Base-by-base conservation (phyloP, 53 echinoderm and acorn worm species). In the Echinometra lucunter region DNA sequence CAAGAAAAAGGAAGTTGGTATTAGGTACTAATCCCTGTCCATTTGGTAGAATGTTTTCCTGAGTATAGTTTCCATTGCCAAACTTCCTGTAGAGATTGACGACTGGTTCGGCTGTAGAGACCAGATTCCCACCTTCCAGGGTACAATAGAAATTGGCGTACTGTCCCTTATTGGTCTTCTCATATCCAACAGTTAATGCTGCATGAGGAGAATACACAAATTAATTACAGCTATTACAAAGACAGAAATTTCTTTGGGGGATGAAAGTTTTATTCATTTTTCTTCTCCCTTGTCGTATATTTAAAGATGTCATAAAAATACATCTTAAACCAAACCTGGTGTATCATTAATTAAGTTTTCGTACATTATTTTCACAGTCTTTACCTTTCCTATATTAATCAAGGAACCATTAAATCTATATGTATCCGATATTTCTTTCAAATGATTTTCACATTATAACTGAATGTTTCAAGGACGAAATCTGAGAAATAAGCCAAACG, bases 151-250 rank as follows among this genome's bases (percentile, higher is more conserved):
- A 80, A 23, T 21, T 93, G 16, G 67, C 53, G 1, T 49, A 2
- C 58, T 95, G 90, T 35, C 96, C 95, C 30, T 80, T 66, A 74
- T 96, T 96, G 3, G 93, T 55, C 83, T 93, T 89, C 3, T 63
- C 66, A 45, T 95, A 88, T 58, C 0, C 49, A 25, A 94, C 58
- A 19, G 57, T 95, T 37, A 95, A 38, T 8, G 42, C 80, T 69
- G 30, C 17, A 69, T 3, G 30, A 69, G 28, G 32, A 69, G 8
- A 32, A 69, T n/a, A n/a, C n/a, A n/a, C 0, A 32, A 12, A 69
- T 8, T 30, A 7, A 11, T 17, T 67, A 32, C 69, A 32, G 28
- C 10, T 32, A 69, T n/a, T 30, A 28, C 32, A 69, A 9, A 1
- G 15, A 30, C 28, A 27, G 15, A 66, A n/a, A 6, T 66, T n/a